A percentile compares a stretch with the other conserved stretches of the same genome.
phyloP scores from a whole-genome alignment of 2,888 invertebrate species.

The Tetranychus truncatus region DNA sequence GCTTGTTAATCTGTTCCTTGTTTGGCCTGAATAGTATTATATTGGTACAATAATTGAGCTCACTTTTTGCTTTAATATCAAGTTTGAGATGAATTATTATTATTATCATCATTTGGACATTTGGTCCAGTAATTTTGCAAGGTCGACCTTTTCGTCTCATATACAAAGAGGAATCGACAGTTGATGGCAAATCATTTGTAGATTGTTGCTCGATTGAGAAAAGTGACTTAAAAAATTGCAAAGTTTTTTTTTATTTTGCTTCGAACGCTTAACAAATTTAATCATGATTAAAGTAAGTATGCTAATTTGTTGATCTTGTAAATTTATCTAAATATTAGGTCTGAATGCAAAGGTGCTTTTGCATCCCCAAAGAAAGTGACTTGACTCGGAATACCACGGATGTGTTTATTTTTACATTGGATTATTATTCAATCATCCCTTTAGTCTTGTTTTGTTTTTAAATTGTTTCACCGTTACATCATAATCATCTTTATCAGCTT shows the following conservation, averaged over 20 bases:
- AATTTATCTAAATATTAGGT: too few species aligned
- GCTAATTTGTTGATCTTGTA: background rate
- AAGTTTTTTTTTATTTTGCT: too few species aligned
- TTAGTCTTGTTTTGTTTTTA: too few species aligned
- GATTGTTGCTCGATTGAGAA: background rate
- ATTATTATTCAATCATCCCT: too few species aligned
- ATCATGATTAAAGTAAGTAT: background rate
- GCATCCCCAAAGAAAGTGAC: background rate
- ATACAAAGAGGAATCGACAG: too few species aligned
- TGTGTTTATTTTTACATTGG: background rate
- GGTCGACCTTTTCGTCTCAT: too few species aligned
- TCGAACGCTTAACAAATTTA: background rate
- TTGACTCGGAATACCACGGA: background rate
- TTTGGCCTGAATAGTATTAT: background rate
- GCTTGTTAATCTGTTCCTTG: background rate
- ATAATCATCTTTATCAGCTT: too few species aligned
- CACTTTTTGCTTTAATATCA: background rate
- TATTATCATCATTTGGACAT: background rate
- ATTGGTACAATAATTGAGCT: background rate
- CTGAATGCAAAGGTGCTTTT: too few species aligned
- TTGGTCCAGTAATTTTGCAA: background rate
- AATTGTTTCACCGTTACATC: too few species aligned
- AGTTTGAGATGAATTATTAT: background rate
- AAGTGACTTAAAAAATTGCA: background rate
- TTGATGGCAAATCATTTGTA: background rate